A percentile compares a stretch with the other conserved stretches of the same genome.
Evolutionary conservation across 2,113 vertebrate genomes (phyloP).

Genomic region (Sus scrofa): DNA sequence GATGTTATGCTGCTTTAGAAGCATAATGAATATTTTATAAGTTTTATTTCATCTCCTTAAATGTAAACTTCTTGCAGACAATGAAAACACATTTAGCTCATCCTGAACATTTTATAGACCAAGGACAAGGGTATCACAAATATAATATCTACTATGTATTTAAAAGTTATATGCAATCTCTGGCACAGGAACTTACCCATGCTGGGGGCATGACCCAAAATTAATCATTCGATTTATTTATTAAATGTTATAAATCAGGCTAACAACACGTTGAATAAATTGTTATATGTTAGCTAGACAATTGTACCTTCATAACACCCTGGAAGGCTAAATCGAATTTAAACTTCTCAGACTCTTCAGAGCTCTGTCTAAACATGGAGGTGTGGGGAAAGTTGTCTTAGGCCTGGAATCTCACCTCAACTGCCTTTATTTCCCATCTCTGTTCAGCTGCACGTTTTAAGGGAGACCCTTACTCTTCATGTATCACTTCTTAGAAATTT

Average conservation of each 20-base stretch:
- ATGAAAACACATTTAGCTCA: background rate
- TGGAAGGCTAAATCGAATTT: background rate
- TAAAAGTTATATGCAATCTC: background rate
- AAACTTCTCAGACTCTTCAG: background rate
- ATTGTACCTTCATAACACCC: background rate
- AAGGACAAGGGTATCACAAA: background rate
- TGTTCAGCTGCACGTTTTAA: background rate
- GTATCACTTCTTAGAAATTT: background rate
- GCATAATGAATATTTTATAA: background rate
- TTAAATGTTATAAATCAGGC: background rate
- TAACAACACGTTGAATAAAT: background rate
- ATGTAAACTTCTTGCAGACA: slow-evolving; percentile 14
- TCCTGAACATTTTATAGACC: background rate
- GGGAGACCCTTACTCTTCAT: background rate
- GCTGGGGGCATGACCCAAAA: too few species aligned
- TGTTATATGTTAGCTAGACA: background rate
- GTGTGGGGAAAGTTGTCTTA: background rate
- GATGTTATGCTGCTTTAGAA: background rate
- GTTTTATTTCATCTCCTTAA: slow-evolving; percentile 41
- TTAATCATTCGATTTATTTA: too few species aligned
- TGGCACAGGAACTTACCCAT: too few species aligned
- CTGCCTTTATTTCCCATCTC: background rate
- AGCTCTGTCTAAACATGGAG: background rate
- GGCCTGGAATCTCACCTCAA: rapidly evolving
- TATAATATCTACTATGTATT: background rate